Evolutionary conservation across 2,797 vertebrate species (phyloP).

Genomic region (Amazonetta brasiliensis): DNA sequence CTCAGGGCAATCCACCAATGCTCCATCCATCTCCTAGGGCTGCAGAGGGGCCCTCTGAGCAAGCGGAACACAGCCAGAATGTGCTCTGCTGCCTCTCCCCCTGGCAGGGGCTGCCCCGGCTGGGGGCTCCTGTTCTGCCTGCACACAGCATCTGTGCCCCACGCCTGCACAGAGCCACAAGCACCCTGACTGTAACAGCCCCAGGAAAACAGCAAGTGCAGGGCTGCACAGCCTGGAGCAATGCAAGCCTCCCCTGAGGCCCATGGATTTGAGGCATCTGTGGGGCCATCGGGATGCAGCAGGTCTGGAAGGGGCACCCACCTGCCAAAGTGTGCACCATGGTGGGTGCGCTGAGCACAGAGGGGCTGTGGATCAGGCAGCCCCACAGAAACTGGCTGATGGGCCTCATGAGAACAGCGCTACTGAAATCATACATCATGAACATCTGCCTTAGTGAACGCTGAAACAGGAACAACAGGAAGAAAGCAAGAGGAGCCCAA

Average conservation of each 20-base stretch:
- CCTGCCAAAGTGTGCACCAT: no score
- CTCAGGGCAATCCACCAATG: constrained; percentile 16
- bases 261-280: no score
- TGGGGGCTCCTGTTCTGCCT: neutral
- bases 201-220: no score
- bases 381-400: no score
- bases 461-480: neutral
- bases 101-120: neutral
- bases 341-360: no score
- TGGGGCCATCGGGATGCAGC: no score
- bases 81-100: neutral
- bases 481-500: neutral
- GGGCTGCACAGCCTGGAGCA: no score
- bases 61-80: neutral
- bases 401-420: neutral
- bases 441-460: constrained; percentile 31
- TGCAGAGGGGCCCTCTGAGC: neutral
- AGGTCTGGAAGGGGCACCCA: no score
- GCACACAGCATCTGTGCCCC: neutral
- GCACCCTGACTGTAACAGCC: no score
- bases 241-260: no score
- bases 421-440: constrained; percentile 12
- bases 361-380: no score
- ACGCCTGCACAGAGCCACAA: neutral
- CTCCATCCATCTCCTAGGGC: neutral